Conservation (phyloP, 2,113 vertebrate species). For the Tupaia chinensis region DNA sequence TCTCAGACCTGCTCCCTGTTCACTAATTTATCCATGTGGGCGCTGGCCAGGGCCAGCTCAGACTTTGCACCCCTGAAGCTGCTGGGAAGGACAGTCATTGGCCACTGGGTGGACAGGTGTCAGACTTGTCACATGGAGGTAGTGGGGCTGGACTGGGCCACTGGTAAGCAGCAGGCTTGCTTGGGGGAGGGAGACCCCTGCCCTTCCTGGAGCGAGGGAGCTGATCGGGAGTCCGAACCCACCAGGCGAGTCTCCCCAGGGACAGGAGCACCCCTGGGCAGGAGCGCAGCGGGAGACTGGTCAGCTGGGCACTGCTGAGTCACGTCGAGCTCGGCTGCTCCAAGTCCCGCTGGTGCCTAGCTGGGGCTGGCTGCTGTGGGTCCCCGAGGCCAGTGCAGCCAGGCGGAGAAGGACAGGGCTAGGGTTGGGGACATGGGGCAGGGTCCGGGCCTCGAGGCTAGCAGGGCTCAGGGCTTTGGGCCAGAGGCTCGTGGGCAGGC, state of each 20-base stretch:
- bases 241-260: conserved; percentile 20
- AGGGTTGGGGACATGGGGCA: neutral
- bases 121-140: conserved; percentile 66
- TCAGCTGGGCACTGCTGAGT: conserved; percentile 73
- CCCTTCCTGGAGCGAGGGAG: conserved; percentile 28
- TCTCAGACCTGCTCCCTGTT: neutral
- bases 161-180: neutral
- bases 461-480: neutral
- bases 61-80: conserved; percentile 58
- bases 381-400: conserved; percentile 50
- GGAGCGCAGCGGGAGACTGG: neutral
- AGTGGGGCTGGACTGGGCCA: neutral
- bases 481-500: neutral
- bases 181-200: neutral
- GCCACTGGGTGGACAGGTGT: conserved; percentile 55
- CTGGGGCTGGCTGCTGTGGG: conserved; percentile 52
- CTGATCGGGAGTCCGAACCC: conserved; percentile 67
- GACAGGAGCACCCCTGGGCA: neutral
- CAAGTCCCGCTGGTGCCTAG: conserved; percentile 30
- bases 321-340: conserved; percentile 39
- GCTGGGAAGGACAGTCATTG: conserved; percentile 37
- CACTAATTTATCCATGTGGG: neutral
- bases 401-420: conserved; percentile 56
- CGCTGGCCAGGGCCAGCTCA: conserved; percentile 3
- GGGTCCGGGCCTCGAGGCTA: neutral